Evolutionary conservation across 2,888 invertebrate genomes (phyloP).

Genomic region (Polylopha cassiicola): DNA sequence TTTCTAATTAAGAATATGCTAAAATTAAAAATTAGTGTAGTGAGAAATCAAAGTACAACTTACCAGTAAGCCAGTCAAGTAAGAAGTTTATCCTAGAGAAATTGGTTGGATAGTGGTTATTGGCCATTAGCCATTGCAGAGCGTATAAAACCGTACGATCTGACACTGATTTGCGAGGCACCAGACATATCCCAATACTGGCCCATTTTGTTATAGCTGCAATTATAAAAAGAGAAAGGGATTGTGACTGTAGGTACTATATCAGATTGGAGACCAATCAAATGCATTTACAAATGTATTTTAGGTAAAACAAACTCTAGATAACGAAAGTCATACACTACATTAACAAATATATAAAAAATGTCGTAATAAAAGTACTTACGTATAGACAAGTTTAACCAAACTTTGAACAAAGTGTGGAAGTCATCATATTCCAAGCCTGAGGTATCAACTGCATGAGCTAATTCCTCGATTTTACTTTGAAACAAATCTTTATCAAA

Average conservation of each 20-base stretch:
- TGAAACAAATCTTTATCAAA: slow-evolving; percentile 68
- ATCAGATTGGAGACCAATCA: no score
- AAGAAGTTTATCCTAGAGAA: slow-evolving; percentile 55
- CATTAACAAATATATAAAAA: no score
- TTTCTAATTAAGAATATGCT: background rate
- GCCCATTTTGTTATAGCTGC: slow-evolving; percentile 66
- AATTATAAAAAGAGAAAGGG: slow-evolving; percentile 24
- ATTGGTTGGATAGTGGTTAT: slow-evolving; percentile 43
- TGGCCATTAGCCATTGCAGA: slow-evolving; percentile 60
- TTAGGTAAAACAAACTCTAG: no score
- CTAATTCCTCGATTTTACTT: slow-evolving; percentile 57
- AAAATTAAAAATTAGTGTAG: background rate
- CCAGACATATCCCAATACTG: slow-evolving; percentile 56
- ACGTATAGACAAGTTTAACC: slow-evolving; percentile 71
- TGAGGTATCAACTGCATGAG: slow-evolving; percentile 47
- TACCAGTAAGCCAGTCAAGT: slow-evolving; percentile 69
- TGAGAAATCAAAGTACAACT: slow-evolving; percentile 4
- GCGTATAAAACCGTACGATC: slow-evolving; percentile 56
- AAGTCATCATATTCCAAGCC: slow-evolving; percentile 59
- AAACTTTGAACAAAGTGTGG: slow-evolving; percentile 63
- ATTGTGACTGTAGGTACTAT: no score
- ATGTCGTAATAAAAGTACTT: no score
- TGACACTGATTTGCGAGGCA: slow-evolving; percentile 53
- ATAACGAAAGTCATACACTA: no score
- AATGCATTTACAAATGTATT: no score